phyloP scores from a whole-genome alignment of 2,888 invertebrate species.

The Formica aserva region DNA sequence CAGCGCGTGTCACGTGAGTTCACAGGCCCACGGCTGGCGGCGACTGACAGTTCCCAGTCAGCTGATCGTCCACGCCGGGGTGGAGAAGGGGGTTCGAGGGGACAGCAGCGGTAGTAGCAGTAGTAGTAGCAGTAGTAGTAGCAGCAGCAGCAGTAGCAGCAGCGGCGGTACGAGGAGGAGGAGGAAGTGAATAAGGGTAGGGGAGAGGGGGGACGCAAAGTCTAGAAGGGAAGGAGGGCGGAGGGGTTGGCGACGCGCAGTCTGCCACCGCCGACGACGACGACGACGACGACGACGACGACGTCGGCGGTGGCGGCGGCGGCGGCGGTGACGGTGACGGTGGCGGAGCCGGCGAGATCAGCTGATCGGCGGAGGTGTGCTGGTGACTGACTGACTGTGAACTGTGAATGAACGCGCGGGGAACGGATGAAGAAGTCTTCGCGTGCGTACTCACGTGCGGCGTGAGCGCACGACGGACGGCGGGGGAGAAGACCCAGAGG shows the following conservation, averaged over 20 bases:
- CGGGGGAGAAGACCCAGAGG: constrained; percentile 50
- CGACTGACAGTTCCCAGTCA: constrained; percentile 84
- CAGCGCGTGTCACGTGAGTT: constrained; percentile 69
- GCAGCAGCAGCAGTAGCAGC: constrained; percentile 44
- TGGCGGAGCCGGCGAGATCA: constrained; percentile 71
- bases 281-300: constrained; percentile 7
- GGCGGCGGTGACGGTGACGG: constrained; percentile 37
- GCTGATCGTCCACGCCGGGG: constrained; percentile 81
- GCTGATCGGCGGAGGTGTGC: constrained; percentile 76
- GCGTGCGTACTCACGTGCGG: constrained; percentile 74
- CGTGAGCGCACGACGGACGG: constrained; percentile 60
- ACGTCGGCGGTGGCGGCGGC: background rate
- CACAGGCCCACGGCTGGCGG: constrained; percentile 74
- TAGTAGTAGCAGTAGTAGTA: constrained; percentile 56
- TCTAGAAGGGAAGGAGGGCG: constrained; percentile 69
- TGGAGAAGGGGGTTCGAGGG: constrained; percentile 62
- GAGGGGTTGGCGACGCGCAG: constrained; percentile 83
- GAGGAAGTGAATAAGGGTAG: constrained; percentile 57
- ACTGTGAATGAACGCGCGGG: constrained; percentile 74
- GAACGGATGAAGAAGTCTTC: constrained; percentile 80
- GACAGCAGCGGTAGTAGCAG: constrained; percentile 55
- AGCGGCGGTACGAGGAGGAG: constrained; percentile 53
- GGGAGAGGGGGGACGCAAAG: constrained; percentile 60
- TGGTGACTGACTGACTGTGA: constrained; percentile 78
- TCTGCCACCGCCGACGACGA: constrained; percentile 76